A percentile compares a stretch with the other conserved stretches of the same genome.
Evolutionary conservation across 2,113 vertebrate genomes (phyloP).

Genomic region (Tiliqua scincoides): DNA sequence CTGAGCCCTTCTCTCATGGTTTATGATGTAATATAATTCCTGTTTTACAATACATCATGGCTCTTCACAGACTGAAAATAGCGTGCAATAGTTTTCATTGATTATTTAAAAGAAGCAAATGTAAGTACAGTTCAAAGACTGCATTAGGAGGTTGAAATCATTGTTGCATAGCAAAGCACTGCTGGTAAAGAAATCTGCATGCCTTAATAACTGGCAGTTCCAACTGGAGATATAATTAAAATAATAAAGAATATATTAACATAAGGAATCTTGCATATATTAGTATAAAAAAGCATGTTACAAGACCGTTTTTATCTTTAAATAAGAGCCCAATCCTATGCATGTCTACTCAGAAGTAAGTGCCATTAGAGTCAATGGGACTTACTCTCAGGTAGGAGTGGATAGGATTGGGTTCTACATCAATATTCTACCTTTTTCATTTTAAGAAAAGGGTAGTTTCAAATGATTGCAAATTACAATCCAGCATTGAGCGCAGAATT

Average conservation of each 20-base stretch:
- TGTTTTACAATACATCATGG: background rate
- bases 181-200: background rate
- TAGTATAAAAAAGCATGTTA: no score
- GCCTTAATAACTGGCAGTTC: background rate
- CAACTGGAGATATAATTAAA: background rate
- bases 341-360: no score
- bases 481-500: background rate
- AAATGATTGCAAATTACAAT: background rate
- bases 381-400: no score
- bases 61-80: background rate
- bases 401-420: no score
- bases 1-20: background rate
- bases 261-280: background rate
- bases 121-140: background rate
- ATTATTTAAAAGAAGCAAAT: background rate
- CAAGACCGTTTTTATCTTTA: no score
- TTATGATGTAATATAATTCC: background rate
- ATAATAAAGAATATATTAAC: background rate
- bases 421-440: background rate
- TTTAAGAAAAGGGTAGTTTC: background rate
- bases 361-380: no score
- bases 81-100: background rate
- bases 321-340: no score
- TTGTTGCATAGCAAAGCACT: background rate
- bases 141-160: background rate